Base-by-base conservation (phyloP, 2,888 invertebrate species). In the Drosophila macrothrix region DNA sequence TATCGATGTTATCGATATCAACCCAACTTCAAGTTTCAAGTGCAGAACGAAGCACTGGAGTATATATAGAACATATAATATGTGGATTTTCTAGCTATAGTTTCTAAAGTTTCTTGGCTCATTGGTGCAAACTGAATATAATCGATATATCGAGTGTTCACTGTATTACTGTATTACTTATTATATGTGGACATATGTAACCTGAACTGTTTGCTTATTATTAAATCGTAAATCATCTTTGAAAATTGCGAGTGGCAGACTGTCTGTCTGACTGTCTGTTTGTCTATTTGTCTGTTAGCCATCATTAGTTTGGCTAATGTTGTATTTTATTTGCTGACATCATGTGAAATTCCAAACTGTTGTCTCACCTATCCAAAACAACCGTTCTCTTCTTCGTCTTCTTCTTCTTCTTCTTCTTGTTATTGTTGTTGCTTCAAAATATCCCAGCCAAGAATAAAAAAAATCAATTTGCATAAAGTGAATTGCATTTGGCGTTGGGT, bases 281-380 rank as follows among this genome's bases (percentile, higher is more conserved):
- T 43, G 22, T 33, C 33, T 7, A 14, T 25, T 16, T 29, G 35
- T 22, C 60, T 46, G 46, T 67, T 33, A 62, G 58, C 83, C 83
- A 81, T 72, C 74, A 64, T 77, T 70, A 76, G 70, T 62, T 69
- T 39, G 37, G 46, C 39, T 72, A 72, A 65, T 62, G 4, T 73
- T 77, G 66, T 71, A 73, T 79, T 78, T 76, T 73, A 76, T 68
- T 75, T 60, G 82, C 88, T 85, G 85, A 85, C 88, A 84, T 85
- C 85, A 85, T 88, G 82, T 71, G 86, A 86, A 86, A 85, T 85
- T 75, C 85, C 88, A 67, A 73, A 69, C 76, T 64, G 75, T 53
- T 78, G 73, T 78, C 73, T 85, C 88, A 88, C 65, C 64, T 61
- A 50, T 28, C 43, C 62, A n/a, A 53, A 41, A 33, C 49, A 31